Percentiles rank a stretch among this genome's conserved stretches.
These are phyloP conservation scores for Macaca fascicularis DNA, from an alignment of 2,113 vertebrate genomes.

Conservation along the genomic window DNA sequence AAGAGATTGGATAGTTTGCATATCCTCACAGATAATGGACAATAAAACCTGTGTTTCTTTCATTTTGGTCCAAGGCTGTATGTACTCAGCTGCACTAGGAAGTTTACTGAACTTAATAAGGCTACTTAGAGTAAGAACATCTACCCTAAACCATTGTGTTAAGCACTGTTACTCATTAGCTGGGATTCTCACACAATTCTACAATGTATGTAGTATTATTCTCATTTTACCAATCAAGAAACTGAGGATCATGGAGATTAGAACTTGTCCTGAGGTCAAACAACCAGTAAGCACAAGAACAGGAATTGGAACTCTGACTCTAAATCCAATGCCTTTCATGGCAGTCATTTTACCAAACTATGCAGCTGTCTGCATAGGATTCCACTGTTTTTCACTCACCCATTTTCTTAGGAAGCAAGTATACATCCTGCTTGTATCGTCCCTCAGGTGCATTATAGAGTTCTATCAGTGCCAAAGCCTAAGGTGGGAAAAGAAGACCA, in stretches of 20 bases:
- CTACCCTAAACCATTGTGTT: background rate
- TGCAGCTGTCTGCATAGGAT: background rate
- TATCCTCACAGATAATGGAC: background rate
- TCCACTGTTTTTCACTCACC: slow-evolving; percentile 85
- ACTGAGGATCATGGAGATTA: background rate
- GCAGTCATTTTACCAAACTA: background rate
- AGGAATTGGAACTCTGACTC: background rate
- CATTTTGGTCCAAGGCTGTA: background rate
- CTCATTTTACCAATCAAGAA: slow-evolving; percentile 17
- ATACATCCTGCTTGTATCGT: slow-evolving; percentile 98
- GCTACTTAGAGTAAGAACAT: background rate
- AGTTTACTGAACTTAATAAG: background rate
- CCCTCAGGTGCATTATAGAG: slow-evolving; percentile 97
- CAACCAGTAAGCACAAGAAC: background rate
- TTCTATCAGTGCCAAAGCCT: slow-evolving; percentile 98
- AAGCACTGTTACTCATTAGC: background rate
- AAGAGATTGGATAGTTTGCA: background rate
- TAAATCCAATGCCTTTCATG: background rate
- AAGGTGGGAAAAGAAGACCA: slow-evolving; percentile 29
- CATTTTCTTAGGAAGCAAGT: slow-evolving; percentile 98
- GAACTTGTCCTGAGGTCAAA: background rate
- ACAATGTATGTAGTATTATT: background rate
- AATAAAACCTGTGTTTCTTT: background rate
- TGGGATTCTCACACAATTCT: background rate
- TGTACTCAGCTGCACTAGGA: background rate